These are phyloP conservation scores for Romanogobio albipinnatus DNA, from an alignment of 2,113 vertebrate species.

Conservation along the genomic window DNA sequence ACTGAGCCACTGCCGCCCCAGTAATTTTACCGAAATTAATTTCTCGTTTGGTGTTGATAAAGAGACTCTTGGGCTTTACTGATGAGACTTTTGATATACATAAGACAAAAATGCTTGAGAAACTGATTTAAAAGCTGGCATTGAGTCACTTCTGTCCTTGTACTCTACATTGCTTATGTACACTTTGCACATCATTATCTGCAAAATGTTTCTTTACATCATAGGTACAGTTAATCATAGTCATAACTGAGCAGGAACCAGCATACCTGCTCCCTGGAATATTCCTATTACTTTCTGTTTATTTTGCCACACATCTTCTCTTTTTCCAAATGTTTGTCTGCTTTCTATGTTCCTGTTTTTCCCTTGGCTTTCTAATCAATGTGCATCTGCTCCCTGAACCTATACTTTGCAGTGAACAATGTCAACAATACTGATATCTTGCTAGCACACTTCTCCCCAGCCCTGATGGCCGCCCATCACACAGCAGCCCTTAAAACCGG, in stretches of 20 bases:
- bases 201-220: background rate
- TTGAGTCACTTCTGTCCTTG: background rate
- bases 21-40: background rate
- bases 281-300: background rate
- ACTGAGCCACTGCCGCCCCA: too few species aligned
- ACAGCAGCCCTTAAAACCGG: slow-evolving; percentile 13
- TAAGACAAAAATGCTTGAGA: background rate
- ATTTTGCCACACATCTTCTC: background rate
- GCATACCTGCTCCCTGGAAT: background rate
- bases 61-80: background rate
- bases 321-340: background rate
- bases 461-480: slow-evolving; percentile 4
- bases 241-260: background rate
- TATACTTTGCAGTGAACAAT: slow-evolving; percentile 23
- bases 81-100: background rate
- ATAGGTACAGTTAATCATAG: background rate
- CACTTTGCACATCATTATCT: background rate
- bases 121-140: background rate
- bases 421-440: background rate
- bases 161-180: background rate
- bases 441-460: background rate
- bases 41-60: background rate
- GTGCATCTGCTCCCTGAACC: slow-evolving; percentile 31
- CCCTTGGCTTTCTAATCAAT: slow-evolving; percentile 25
- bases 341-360: slow-evolving; percentile 10